Evolutionary conservation across 2,113 vertebrate genomes (phyloP).

Genomic region (Heterocephalus glaber): DNA sequence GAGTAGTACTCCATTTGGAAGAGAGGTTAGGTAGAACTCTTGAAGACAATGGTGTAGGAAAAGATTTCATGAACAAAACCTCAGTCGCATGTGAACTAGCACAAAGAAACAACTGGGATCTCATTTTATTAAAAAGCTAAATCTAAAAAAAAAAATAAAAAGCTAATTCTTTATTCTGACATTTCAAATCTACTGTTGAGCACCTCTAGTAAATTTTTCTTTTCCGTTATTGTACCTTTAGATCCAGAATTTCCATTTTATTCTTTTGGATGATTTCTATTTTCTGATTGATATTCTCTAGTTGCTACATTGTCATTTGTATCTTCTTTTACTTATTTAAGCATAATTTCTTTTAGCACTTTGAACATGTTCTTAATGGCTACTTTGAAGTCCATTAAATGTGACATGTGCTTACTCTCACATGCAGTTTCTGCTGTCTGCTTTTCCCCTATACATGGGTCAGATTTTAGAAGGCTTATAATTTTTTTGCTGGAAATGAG

Average conservation of each 20-base stretch:
- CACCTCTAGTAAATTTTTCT: neutral
- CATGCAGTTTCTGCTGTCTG: neutral
- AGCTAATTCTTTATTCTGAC: neutral
- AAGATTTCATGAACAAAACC: too few species aligned
- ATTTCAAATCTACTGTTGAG: neutral
- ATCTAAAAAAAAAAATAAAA: too few species aligned
- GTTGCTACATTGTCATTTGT: neutral
- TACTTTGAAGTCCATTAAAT: neutral
- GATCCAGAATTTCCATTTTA: neutral
- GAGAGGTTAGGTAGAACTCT: too few species aligned
- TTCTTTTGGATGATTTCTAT: neutral
- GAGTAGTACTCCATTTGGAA: too few species aligned
- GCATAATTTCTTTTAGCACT: neutral
- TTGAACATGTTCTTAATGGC: neutral
- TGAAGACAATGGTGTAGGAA: too few species aligned
- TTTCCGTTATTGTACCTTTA: neutral
- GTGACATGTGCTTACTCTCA: neutral
- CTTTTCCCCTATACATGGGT: neutral
- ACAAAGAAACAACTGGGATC: too few species aligned
- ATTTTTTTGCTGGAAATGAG: conserved; percentile 2
- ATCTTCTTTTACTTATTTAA: neutral
- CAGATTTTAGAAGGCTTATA: neutral
- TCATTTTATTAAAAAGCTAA: neutral
- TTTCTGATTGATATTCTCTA: neutral
- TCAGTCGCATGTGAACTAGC: too few species aligned